Evolutionary conservation across 2,888 invertebrate species (phyloP).

Genomic region (Acanthosepion pharaonis): DNA sequence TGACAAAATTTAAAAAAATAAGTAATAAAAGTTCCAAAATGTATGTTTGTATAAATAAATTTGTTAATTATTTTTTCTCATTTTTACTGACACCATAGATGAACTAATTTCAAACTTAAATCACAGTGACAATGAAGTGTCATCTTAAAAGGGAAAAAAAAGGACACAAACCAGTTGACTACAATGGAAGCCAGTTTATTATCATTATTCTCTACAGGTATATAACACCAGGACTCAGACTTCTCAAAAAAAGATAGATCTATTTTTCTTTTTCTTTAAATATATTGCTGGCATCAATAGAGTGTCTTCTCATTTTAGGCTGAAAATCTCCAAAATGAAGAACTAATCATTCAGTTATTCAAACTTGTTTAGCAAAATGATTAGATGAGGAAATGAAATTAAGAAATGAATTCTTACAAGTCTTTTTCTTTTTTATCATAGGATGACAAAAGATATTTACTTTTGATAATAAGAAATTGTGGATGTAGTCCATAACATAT

Average conservation of each 20-base stretch:
- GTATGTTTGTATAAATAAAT: neutral
- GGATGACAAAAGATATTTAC: constrained; percentile 6
- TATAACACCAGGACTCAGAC: constrained; percentile 40
- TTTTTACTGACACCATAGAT: neutral
- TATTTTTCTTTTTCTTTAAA: neutral
- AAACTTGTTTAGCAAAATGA: constrained; percentile 12
- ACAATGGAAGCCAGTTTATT: constrained; percentile 45
- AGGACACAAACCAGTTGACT: constrained; percentile 44
- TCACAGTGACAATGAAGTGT: neutral
- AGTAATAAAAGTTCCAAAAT: neutral
- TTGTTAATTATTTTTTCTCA: neutral
- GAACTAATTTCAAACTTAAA: too few species aligned
- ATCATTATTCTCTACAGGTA: constrained; percentile 43
- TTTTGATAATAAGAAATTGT: constrained; percentile 33
- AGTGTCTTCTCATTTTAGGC: constrained; percentile 11
- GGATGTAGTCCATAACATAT: constrained; percentile 33
- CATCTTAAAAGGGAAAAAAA: neutral
- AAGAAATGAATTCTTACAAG: neutral
- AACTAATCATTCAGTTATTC: constrained; percentile 10
- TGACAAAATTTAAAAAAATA: neutral
- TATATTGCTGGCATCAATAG: constrained; percentile 11
- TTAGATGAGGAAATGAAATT: neutral
- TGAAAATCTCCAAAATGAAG: constrained; percentile 33
- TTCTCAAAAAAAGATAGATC: neutral
- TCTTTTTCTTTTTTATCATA: neutral